Evolutionary conservation across 2,113 vertebrate species (phyloP).

Genomic region (Atherinomorus stipes): DNA sequence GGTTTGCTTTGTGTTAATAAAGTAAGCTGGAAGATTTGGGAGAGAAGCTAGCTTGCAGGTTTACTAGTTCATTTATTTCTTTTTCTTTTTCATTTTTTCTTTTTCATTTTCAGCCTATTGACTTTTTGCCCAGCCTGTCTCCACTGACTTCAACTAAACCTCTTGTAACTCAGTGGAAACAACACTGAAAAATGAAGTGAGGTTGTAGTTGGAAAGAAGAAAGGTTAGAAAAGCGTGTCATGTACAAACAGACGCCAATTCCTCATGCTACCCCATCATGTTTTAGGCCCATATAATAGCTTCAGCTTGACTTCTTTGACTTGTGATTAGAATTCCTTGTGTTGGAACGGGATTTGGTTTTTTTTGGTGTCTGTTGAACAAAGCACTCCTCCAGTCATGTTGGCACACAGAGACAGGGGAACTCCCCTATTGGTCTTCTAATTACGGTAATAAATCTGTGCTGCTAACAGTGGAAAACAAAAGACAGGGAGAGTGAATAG

Average conservation of each 20-base stretch:
- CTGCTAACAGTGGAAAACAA: conserved; percentile 66
- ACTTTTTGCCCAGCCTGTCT: conserved; percentile 35
- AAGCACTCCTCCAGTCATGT: conserved; percentile 47
- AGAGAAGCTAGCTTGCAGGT: conserved; percentile 23
- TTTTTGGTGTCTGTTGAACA: conserved; percentile 27
- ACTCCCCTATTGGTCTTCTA: conserved; percentile 52
- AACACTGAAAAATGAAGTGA: background rate
- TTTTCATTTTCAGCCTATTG: conserved; percentile 25
- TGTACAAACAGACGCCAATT: background rate
- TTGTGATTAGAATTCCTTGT: conserved; percentile 37
- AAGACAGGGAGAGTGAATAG: conserved; percentile 56
- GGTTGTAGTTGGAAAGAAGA: conserved; percentile 9
- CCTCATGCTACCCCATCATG: conserved; percentile 25
- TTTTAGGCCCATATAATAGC: conserved; percentile 48
- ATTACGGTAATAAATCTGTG: conserved; percentile 75
- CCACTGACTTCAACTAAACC: conserved; percentile 47
- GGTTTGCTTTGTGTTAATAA: conserved; percentile 56
- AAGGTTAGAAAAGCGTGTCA: background rate
- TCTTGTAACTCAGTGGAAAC: conserved; percentile 53
- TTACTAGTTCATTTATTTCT: background rate
- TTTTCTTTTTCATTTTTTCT: conserved; percentile 4
- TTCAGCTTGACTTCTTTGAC: conserved; percentile 55
- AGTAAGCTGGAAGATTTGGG: conserved; percentile 53
- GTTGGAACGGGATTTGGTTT: conserved; percentile 15
- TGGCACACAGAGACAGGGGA: conserved; percentile 36